These are phyloP conservation scores for Holothuria leucospilota DNA, from an alignment of 53 echinoderm and acorn worm genomes.

Conservation along the genomic window DNA sequence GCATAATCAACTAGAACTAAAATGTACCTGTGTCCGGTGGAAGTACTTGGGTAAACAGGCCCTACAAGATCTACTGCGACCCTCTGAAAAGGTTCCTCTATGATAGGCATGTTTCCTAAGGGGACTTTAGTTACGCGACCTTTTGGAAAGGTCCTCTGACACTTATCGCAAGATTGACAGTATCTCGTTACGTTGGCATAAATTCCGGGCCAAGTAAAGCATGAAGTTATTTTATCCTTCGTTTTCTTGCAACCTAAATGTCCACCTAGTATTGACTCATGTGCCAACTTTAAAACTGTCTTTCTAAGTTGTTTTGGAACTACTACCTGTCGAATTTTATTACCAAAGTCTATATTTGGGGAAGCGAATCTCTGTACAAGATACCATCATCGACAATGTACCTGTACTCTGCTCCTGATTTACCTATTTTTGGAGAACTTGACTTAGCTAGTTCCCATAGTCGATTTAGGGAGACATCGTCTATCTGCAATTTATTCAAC, in stretches of 20 bases:
- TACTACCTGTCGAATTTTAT: conserved; percentile 25
- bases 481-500: not conserved
- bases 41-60: conserved; percentile 31
- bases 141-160: conserved; percentile 30
- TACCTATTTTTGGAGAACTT: not conserved
- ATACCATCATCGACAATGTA: too few species aligned
- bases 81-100: conserved; percentile 50
- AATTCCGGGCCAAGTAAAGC: conserved; percentile 56
- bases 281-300: conserved; percentile 45
- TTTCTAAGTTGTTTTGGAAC: conserved; percentile 18
- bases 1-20: conserved; percentile 32
- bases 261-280: conserved; percentile 52
- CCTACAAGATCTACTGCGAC: conserved; percentile 40
- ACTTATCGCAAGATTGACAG: conserved; percentile 26
- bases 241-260: conserved; percentile 49
- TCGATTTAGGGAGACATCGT: not conserved
- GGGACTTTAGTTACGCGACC: conserved; percentile 49
- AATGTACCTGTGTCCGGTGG: conserved; percentile 26
- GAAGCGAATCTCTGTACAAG: conserved; percentile 29
- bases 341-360: conserved; percentile 1
- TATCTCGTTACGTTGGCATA: conserved; percentile 14
- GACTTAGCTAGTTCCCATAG: conserved; percentile 15
- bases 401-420: not conserved
- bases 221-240: conserved; percentile 15
- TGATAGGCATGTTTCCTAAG: conserved; percentile 34